Base-by-base conservation (phyloP, 2,888 invertebrate genomes). In the Iselma pallidipennis region DNA sequence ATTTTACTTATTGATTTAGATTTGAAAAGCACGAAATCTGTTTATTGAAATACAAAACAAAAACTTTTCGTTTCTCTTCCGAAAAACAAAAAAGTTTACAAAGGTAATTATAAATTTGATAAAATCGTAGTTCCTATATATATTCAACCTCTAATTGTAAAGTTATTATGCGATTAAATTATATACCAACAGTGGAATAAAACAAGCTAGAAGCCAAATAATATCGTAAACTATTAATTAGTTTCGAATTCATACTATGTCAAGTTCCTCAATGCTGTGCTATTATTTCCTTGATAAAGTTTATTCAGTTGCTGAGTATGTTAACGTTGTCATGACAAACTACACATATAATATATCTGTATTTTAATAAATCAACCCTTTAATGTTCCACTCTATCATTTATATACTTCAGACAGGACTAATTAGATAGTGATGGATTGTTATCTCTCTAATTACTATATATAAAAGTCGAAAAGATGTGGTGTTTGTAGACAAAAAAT, bases 191-290 rank as follows among this genome's bases (percentile, higher is more conserved):
- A 21, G 45, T 21, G 2, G 21, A 45, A 45, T 19, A 21, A 45
- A 12, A 10, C 4, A 14, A 7, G 7, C 16, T 37, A 37, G 37
- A 37, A 37, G 45, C 45, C 21, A 21, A 12, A 21, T 45, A 45
- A 45, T 45, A 45, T 21, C 9, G 19, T 51, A 45, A 55, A 60
- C 55, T 55, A 55, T 60, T 55, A 60, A 60, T 60, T 60, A 60
- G 51, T 60, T 55, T 51, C 60, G 51, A 55, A 60, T 60, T 54
- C 51, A 51, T 50, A 50, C 42, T 21, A 16, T 37, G 37, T 45
- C 45, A 12, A 45, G 21, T 45, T 45, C 21, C 21, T n/a, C n/a
- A n/a, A n/a, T n/a, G n/a, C n/a, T n/a, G n/a, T n/a, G n/a, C 9
- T 21, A 45, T 45, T 45, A 21, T 21, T 45, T 45, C 21, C 45